Base-by-base conservation (phyloP, 2,888 invertebrate species). In the Drosophila mayaguana region DNA sequence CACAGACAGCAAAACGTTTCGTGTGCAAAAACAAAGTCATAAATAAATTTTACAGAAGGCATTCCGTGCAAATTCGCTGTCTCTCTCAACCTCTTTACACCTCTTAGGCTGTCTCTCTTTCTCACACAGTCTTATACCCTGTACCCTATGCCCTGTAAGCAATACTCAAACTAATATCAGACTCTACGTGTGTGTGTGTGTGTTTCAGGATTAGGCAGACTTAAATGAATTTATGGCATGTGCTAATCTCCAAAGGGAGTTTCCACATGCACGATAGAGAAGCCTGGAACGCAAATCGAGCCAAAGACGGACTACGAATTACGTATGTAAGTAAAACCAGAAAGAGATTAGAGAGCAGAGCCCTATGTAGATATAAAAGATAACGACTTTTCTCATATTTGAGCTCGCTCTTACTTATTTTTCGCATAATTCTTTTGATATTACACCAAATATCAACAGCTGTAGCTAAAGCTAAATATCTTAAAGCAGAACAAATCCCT, bases 221-320 rank as follows among this genome's bases (percentile, higher is more conserved):
- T 74, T 74, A 78, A 88, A 86, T 84, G 81, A 86, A 84, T 88
- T 83, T 86, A 88, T 86, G 88, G 87, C 55, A 70, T 78, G 78
- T 76, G 73, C 55, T 84, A 86, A 84, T 88, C 88, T 65, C 50
- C 50, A 18, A 48, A 56, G 66, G 72, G 72, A 68, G 51, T 67
- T 79, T 71, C 54, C 68, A 59, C 60, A 69, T 53, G 14, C 57
- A 68, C 51, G 68, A 61, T n/a, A n/a, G 56, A 67, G 57, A 65
- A 71, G 46, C 63, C 60, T 38, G 25, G 3, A 18, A 11, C 45
- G 40, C 54, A 53, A 56, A 63, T 42, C 14, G 51, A 67, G 59
- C 38, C 40, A 70, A 36, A 46, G 45, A 16, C 38, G 32, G 42
- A 22, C 34, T 28, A 5, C 28, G 34, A 28, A 60, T 70, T 77